phyloP scores from a whole-genome alignment of 2,888 invertebrate species.

The Deroplatys truncata region DNA sequence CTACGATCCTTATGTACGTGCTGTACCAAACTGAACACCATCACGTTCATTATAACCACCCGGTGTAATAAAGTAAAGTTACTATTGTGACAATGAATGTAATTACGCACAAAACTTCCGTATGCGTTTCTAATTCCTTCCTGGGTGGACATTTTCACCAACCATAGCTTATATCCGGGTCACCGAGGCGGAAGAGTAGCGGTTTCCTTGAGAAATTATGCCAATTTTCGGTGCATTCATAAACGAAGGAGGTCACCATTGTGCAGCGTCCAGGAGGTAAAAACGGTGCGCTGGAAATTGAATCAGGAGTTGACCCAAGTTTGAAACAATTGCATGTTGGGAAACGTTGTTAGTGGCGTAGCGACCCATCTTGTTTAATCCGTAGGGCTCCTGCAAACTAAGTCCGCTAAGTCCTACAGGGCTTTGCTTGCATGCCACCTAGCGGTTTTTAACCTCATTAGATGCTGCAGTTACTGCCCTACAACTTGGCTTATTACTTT shows the following conservation, averaged over 20 bases:
- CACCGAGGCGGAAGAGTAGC: no score
- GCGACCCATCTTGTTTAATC: neutral
- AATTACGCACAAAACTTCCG: no score
- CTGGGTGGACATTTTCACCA: no score
- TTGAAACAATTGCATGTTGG: neutral
- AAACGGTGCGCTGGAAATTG: neutral
- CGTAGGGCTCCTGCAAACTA: neutral
- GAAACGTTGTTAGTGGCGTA: neutral
- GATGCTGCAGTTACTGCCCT: neutral
- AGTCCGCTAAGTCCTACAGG: neutral
- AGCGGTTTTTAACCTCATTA: neutral
- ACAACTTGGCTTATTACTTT: neutral
- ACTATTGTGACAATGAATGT: no score
- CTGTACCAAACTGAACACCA: no score
- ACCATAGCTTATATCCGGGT: no score
- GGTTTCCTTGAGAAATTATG: no score
- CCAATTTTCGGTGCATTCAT: no score
- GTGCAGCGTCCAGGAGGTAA: neutral
- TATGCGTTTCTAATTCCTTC: no score
- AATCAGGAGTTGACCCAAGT: neutral
- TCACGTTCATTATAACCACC: no score
- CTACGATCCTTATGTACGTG: no score
- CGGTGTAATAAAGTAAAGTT: no score
- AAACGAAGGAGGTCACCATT: neutral
- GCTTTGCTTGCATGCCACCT: neutral